A percentile compares a stretch with the other conserved stretches of the same genome.
Conservation (phyloP, 92 coral and sea anemone genomes). For the Heliopora coerulea region DNA sequence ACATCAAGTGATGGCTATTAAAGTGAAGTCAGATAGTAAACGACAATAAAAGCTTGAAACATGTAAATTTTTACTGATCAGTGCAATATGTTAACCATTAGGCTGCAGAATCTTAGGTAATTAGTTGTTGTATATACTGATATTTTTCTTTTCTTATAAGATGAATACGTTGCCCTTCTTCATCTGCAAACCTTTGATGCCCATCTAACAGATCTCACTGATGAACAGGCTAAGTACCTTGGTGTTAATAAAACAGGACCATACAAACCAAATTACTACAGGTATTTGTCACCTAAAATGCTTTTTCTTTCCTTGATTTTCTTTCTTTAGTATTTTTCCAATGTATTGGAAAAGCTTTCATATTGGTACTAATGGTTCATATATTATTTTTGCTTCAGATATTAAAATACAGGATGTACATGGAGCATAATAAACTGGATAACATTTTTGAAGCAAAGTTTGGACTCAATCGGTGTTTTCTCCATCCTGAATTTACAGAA, state of each 20-base stretch:
- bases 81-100: too few relatives aligned
- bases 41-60: too few relatives aligned
- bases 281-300: too few relatives aligned
- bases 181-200: slow-evolving; percentile 99
- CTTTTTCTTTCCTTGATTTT: too few relatives aligned
- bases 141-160: slow-evolving; percentile 44
- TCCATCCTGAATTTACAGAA: slow-evolving; percentile 7
- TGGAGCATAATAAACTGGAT: slow-evolving; percentile 14
- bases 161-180: slow-evolving; percentile 98
- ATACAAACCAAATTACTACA: slow-evolving; percentile 98
- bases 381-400: slow-evolving; percentile 11
- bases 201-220: slow-evolving; percentile 89
- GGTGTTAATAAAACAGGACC: slow-evolving; percentile 99
- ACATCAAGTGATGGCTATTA: too few relatives aligned
- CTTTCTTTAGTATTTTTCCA: too few relatives aligned
- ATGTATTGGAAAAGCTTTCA: too few relatives aligned
- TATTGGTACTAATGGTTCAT: too few relatives aligned
- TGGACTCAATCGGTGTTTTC: slow-evolving; percentile 13
- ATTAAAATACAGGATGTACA: slow-evolving; percentile 11
- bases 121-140: background rate
- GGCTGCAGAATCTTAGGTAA: too few relatives aligned
- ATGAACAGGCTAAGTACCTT: slow-evolving; percentile 97
- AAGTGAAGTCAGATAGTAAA: too few relatives aligned
- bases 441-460: slow-evolving; percentile 1
- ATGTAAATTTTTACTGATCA: too few relatives aligned